phyloP scores from a whole-genome alignment of 2,113 vertebrate species.

The Dicrurus megarhynchus region DNA sequence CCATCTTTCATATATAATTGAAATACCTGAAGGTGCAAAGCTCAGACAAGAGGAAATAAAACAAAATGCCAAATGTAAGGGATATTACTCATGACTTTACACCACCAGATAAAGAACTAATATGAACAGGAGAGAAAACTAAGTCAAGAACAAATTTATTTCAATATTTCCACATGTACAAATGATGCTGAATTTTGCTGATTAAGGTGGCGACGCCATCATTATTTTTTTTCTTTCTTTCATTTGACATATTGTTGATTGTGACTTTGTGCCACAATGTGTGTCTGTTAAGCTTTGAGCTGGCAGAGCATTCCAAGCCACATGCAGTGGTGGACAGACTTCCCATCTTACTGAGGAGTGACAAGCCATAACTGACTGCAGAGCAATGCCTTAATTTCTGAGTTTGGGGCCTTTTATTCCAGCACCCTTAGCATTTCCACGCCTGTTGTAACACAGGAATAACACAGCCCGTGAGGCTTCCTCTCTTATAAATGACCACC shows the following conservation, averaged over 20 bases:
- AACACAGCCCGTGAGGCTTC: not conserved
- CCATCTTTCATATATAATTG: conserved; percentile 8
- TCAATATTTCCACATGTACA: not conserved
- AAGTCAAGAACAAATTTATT: not conserved
- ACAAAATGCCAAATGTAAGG: not conserved
- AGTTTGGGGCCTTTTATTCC: not conserved
- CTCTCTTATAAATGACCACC: not conserved
- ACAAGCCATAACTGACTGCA: not conserved
- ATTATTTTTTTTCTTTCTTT: not conserved
- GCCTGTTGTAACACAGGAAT: not conserved
- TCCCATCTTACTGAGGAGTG: not conserved
- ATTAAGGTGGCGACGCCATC: not conserved
- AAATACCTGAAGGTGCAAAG: conserved; percentile 11
- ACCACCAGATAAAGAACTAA: not conserved
- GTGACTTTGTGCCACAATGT: not conserved
- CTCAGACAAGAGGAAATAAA: conserved; percentile 21
- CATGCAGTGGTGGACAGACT: accelerated
- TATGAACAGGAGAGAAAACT: not conserved
- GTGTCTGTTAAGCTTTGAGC: not conserved
- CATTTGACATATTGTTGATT: not conserved
- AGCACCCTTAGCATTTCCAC: not conserved
- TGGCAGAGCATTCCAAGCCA: not conserved
- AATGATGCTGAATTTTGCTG: not conserved
- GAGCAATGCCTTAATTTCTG: not conserved
- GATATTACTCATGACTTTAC: not conserved